Conservation (phyloP, 2,888 invertebrate genomes). For the Plebejus anna region DNA sequence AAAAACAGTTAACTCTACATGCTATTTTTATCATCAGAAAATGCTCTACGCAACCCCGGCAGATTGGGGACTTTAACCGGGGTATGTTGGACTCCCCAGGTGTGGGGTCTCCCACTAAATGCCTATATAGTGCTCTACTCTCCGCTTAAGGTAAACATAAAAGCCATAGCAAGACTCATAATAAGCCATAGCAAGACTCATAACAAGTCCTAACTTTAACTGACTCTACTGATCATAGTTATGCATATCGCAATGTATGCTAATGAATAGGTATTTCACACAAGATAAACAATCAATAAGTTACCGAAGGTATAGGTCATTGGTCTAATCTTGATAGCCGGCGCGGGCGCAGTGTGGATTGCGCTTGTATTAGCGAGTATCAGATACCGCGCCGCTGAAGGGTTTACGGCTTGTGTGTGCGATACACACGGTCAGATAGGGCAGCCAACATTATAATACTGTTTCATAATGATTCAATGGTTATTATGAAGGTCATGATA, state of each 20-base stretch:
- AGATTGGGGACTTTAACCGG: background rate
- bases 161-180: no score
- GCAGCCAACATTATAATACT: background rate
- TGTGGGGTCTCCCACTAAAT: no score
- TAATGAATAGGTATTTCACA: slow-evolving; percentile 13
- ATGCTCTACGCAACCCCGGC: background rate
- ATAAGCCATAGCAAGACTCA: no score
- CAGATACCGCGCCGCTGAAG: slow-evolving; percentile 22
- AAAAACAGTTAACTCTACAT: background rate
- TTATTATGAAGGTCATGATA: no score
- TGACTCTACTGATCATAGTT: no score
- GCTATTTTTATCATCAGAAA: background rate
- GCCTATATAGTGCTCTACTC: no score
- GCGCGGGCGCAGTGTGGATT: slow-evolving; percentile 2
- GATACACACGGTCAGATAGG: background rate
- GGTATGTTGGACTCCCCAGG: no score
- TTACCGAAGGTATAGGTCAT: background rate
- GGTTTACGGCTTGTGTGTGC: background rate
- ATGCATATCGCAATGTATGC: background rate
- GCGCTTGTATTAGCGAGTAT: slow-evolving; percentile 19
- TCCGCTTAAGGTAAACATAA: no score
- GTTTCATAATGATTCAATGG: no score
- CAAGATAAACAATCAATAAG: slow-evolving; percentile 14
- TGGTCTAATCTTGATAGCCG: slow-evolving; percentile 14
- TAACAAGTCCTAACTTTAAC: no score